Evolutionary conservation across 2,888 invertebrate genomes (phyloP).

Genomic region (Phengaris arion): DNA sequence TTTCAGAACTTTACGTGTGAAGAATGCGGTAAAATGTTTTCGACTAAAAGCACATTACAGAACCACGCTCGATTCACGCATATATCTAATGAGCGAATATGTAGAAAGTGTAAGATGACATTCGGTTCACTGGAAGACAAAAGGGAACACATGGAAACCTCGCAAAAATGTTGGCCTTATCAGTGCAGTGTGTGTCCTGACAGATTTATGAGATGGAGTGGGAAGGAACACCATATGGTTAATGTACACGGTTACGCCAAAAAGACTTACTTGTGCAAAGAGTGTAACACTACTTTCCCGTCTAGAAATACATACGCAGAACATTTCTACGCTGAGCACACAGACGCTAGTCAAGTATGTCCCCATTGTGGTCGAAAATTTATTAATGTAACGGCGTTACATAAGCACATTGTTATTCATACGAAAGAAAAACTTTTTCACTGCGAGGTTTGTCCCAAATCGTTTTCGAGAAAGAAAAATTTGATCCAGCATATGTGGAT

Average conservation of each 20-base stretch:
- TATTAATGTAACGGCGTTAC: slow-evolving; percentile 41
- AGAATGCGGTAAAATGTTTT: slow-evolving; percentile 52
- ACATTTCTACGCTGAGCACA: slow-evolving; percentile 49
- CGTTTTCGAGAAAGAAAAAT: slow-evolving; percentile 61
- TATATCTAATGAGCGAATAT: slow-evolving; percentile 42
- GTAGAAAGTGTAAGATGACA: slow-evolving; percentile 47
- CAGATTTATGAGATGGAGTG: slow-evolving; percentile 47
- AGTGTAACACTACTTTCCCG: slow-evolving; percentile 47
- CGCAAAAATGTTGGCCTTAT: slow-evolving; percentile 48
- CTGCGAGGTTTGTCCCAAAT: slow-evolving; percentile 50
- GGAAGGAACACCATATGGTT: slow-evolving; percentile 47
- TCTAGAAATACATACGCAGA: slow-evolving; percentile 42
- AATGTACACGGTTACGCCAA: slow-evolving; percentile 44
- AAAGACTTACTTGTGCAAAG: slow-evolving; percentile 46
- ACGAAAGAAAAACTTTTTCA: slow-evolving; percentile 44
- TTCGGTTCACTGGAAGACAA: slow-evolving; percentile 46
- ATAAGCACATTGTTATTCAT: slow-evolving; percentile 46
- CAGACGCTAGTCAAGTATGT: slow-evolving; percentile 42
- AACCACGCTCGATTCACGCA: slow-evolving; percentile 46
- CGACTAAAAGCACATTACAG: slow-evolving; percentile 43
- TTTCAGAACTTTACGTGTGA: slow-evolving; percentile 51
- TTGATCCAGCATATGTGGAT: slow-evolving; percentile 66
- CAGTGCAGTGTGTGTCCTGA: slow-evolving; percentile 47
- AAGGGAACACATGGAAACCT: slow-evolving; percentile 44
- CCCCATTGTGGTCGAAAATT: slow-evolving; percentile 45